A percentile compares a stretch with the other conserved stretches of the same genome.
Evolutionary conservation across 2,888 invertebrate genomes (phyloP).

Genomic region (Spialia ferax): DNA sequence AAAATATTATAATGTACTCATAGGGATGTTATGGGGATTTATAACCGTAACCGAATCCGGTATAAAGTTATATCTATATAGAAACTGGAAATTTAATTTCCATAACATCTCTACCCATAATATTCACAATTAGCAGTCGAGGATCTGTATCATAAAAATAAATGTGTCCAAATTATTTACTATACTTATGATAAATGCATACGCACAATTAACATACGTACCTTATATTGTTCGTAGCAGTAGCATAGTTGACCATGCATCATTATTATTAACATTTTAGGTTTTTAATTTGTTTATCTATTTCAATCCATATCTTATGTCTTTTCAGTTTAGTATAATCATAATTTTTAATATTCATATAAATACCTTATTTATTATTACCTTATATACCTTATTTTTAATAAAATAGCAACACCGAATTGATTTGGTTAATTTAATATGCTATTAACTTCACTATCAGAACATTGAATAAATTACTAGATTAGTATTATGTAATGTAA

Average conservation of each 20-base stretch:
- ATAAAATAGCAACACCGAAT: too few species aligned
- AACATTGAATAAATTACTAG: too few species aligned
- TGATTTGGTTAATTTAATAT: too few species aligned
- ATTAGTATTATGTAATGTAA: too few species aligned
- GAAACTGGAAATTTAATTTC: too few species aligned
- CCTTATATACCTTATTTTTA: too few species aligned
- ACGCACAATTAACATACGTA: constrained; percentile 49
- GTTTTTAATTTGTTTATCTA: too few species aligned
- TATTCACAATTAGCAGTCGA: constrained; percentile 32
- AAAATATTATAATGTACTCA: constrained; percentile 48
- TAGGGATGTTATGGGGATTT: constrained; percentile 29
- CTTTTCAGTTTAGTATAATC: neutral
- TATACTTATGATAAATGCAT: constrained; percentile 33
- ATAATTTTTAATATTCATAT: neutral
- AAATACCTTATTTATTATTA: too few species aligned
- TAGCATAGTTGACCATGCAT: constrained; percentile 9
- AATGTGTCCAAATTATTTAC: constrained; percentile 21
- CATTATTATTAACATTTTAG: neutral
- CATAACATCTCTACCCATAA: constrained; percentile 43
- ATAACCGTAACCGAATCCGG: neutral
- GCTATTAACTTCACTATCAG: too few species aligned
- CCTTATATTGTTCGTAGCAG: constrained; percentile 15
- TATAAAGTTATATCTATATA: too few species aligned
- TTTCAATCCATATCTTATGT: too few species aligned
- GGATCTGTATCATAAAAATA: constrained; percentile 49